phyloP scores from a whole-genome alignment of 2,113 vertebrate genomes.

The Salminus brasiliensis region DNA sequence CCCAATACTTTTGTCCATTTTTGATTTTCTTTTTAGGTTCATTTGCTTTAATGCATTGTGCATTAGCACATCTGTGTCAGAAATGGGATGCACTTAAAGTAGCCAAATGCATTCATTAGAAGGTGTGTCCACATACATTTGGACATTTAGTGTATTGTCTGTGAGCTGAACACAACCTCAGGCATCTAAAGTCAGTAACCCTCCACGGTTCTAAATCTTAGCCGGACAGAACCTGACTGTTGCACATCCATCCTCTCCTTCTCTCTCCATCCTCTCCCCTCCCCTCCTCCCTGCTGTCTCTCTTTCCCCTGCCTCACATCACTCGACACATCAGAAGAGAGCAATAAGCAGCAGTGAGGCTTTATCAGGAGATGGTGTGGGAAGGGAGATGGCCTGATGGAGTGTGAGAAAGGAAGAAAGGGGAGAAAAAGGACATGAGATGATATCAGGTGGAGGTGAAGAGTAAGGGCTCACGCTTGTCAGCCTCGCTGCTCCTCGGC shows the following conservation, averaged over 20 bases:
- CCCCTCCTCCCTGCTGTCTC: not conserved
- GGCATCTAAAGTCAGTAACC: not conserved
- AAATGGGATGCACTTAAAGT: too few species aligned
- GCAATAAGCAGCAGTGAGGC: not conserved
- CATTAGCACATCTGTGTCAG: too few species aligned
- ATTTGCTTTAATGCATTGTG: too few species aligned
- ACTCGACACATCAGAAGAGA: not conserved
- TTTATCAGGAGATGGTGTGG: not conserved
- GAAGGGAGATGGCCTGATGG: not conserved
- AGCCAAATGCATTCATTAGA: too few species aligned
- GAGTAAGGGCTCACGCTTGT: not conserved
- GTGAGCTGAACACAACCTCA: not conserved
- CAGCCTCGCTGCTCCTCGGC: constrained; percentile 1
- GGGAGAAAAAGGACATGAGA: not conserved
- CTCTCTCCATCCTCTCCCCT: not conserved
- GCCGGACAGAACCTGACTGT: not conserved
- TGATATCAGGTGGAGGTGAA: constrained; percentile 16
- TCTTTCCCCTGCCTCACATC: not conserved
- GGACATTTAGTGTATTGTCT: too few species aligned
- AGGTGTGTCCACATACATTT: too few species aligned
- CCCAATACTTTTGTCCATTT: too few species aligned
- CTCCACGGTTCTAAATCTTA: not conserved
- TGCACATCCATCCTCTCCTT: not conserved
- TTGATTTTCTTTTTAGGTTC: too few species aligned
- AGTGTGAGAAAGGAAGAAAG: not conserved